Evolutionary conservation across 1,140 invertebrate genomes (phyloP), one percentile per base, ranked within the genome.

Genomic region (Drosophila ironensis): DNA sequence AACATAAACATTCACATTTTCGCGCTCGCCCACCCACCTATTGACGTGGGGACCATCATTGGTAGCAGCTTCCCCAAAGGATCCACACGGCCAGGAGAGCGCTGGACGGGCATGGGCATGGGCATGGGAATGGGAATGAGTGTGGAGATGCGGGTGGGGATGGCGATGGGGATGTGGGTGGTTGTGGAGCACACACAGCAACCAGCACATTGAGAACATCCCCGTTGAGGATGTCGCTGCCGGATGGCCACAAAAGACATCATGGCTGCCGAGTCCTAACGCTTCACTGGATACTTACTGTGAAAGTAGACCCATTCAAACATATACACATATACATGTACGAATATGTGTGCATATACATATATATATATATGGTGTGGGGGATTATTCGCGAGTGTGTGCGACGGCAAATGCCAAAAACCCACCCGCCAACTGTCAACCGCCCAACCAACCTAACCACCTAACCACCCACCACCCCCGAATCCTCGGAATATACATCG

Each of bases 161-260:
- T 33, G 30, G 12, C 2, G 8, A n/a, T n/a, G 11, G 16, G 2
- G 4, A n/a, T 20, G 22, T 16, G 38, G 20, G 11, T 46, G 44
- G 17, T 22, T 20, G 11, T 53, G 57, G 57, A 12, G 57, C 48
- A 14, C 28, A 42, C 35, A 27, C 68, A 51, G 16, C 22, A 38
- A 24, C 41, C 24, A 40, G 37, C 52, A 44, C 17, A 28, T 24
- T 33, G 51, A 37, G 54, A 72, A 84, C 68, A 72, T 77, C 72
- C 77, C 72, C 53, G 45, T 38, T 56, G 76, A 57, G 75, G 37
- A 66, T 41, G 70, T 63, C 54, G 64, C 37, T 73, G 51, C 70
- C 75, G 73, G 77, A 82, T 82, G 77, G 77, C 77, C 77, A 82
- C 77, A 82, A 84, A 82, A 82, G 77, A 84, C 77, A 81, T 82